A percentile compares a stretch with the other conserved stretches of the same genome.
phyloP scores from a whole-genome alignment of 2,888 invertebrate species.

The Ormyrus rosae region DNA sequence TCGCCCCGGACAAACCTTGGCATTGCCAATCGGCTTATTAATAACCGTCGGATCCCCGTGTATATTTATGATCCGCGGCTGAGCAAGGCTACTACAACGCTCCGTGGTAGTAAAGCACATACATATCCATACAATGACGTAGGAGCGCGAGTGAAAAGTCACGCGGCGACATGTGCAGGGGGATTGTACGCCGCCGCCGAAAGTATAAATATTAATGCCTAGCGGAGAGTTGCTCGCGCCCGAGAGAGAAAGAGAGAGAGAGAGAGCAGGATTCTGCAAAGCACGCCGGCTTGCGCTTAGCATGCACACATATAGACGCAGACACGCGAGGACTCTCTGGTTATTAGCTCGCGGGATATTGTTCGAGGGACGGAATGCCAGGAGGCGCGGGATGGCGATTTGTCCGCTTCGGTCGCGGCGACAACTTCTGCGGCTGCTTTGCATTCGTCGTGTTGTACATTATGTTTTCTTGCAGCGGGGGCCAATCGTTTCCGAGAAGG shows the following conservation, averaged over 20 bases:
- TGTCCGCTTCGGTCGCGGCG: too few species aligned
- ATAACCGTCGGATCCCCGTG: background rate
- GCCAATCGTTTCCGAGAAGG: too few species aligned
- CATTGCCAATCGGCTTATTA: background rate
- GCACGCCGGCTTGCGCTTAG: too few species aligned
- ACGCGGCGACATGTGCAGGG: slow-evolving; percentile 1
- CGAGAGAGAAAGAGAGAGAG: too few species aligned
- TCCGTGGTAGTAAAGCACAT: background rate
- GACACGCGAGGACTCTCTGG: background rate
- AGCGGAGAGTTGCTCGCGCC: too few species aligned
- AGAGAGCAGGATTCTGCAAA: background rate
- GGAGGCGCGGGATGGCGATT: too few species aligned
- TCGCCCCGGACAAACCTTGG: background rate
- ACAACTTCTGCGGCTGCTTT: too few species aligned
- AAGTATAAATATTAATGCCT: slow-evolving; percentile 38
- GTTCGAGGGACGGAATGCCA: background rate
- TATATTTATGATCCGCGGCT: background rate
- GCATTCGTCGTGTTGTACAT: too few species aligned
- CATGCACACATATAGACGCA: background rate
- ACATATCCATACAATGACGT: slow-evolving; percentile 41
- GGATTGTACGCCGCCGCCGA: background rate
- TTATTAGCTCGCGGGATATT: slow-evolving; percentile 12
- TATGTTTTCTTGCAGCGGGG: too few species aligned
- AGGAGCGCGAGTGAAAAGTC: slow-evolving; percentile 11
- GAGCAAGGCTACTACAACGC: background rate